A percentile compares a stretch with the other conserved stretches of the same genome.
These are phyloP conservation scores for Lytechinus pictus DNA, from an alignment of 35 echinoderm and acorn worm species.

Conservation along the genomic window DNA sequence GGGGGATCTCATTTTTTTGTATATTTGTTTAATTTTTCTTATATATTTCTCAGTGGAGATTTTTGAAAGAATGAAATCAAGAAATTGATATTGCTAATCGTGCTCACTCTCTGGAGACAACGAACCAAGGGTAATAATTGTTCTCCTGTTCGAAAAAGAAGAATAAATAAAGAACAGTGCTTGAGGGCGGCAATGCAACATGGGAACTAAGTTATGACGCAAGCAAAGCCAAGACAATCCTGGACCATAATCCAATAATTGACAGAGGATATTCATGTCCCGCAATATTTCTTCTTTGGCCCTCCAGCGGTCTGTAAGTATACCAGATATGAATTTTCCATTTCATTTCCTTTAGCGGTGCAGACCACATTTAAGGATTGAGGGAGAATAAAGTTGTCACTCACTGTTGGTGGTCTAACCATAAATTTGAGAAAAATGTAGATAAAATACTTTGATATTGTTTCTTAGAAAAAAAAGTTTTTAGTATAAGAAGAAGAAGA, in stretches of 20 bases:
- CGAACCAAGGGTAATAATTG: not conserved
- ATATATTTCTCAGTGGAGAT: too few relatives aligned
- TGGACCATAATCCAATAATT: not conserved
- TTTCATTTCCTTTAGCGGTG: not conserved
- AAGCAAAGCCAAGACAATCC: not conserved
- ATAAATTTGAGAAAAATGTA: too few relatives aligned
- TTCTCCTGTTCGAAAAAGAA: not conserved
- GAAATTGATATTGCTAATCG: too few relatives aligned
- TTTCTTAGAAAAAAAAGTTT: not conserved
- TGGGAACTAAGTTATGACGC: not conserved
- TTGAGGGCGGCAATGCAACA: not conserved
- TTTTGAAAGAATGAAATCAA: too few relatives aligned
- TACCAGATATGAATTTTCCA: not conserved
- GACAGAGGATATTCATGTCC: conserved; percentile 10
- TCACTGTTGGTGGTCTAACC: not conserved
- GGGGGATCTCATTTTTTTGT: too few relatives aligned
- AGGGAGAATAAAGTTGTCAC: not conserved
- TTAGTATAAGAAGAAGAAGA: not conserved
- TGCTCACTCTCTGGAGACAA: not conserved
- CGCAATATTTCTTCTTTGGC: not conserved
- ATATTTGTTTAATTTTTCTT: too few relatives aligned
- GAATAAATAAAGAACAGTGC: not conserved
- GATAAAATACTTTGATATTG: too few relatives aligned
- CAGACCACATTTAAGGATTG: not conserved
- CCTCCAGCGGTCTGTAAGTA: not conserved